A percentile compares a stretch with the other conserved stretches of the same genome.
Conservation (phyloP, 1,140 invertebrate genomes). For the Pissodes strobi region DNA sequence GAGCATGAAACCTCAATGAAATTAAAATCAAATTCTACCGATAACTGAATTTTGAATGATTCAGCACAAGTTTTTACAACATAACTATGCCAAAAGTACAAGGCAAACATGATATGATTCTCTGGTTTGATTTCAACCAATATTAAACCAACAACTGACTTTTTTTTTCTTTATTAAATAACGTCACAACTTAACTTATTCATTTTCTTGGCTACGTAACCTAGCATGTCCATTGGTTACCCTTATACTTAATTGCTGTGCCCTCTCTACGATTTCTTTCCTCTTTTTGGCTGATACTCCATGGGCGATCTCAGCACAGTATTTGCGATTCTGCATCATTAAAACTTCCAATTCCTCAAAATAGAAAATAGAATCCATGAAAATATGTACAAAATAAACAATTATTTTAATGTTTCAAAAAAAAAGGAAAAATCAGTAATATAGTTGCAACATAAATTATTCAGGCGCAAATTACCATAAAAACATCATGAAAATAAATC, state of each 20-base stretch:
- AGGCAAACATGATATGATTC: too few relatives aligned
- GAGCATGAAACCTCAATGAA: too few relatives aligned
- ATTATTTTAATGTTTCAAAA: background rate
- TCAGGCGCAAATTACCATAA: constrained; percentile 55
- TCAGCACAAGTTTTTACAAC: too few relatives aligned
- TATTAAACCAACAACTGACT: too few relatives aligned
- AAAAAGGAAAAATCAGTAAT: background rate
- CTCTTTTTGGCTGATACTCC: constrained; percentile 95
- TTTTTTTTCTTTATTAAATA: background rate
- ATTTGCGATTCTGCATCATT: constrained; percentile 98
- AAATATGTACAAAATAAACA: background rate
- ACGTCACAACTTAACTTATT: constrained; percentile 68
- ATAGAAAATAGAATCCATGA: constrained; percentile 33
- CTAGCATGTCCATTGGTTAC: constrained; percentile 96
- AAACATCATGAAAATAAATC: constrained; percentile 48
- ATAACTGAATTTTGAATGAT: too few relatives aligned
- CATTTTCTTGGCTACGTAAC: constrained; percentile 96
- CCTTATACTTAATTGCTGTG: constrained; percentile 92
- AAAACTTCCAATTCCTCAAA: constrained; percentile 96
- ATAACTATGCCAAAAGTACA: too few relatives aligned
- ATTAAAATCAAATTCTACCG: too few relatives aligned
- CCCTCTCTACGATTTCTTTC: constrained; percentile 93
- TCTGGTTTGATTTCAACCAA: too few relatives aligned
- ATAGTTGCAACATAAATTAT: constrained; percentile 42
- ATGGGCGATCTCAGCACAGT: constrained; percentile 96